Conservation (phyloP, 2,888 invertebrate genomes). For the Callimorpha dominula region DNA sequence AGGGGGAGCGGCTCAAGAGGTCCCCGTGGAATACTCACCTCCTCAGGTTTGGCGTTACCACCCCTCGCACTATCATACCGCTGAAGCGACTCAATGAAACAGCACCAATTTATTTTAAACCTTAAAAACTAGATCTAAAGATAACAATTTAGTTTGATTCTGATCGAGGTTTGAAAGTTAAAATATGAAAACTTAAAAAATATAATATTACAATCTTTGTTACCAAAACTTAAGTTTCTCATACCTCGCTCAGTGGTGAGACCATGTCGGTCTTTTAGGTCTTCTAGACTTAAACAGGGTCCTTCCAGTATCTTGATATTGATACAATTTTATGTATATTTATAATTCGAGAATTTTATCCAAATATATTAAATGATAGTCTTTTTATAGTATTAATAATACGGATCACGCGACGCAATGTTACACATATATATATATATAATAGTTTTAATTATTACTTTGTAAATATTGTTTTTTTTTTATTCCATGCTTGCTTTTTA, state of each 20-base stretch:
- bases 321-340: slow-evolving; percentile 53
- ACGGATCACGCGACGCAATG: slow-evolving; percentile 62
- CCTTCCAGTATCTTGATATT: slow-evolving; percentile 73
- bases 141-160: slow-evolving; percentile 15
- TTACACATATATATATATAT: too few relatives aligned
- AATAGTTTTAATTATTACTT: slow-evolving; percentile 47
- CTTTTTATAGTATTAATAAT: slow-evolving; percentile 63
- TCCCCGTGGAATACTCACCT: slow-evolving; percentile 81
- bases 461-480: slow-evolving; percentile 61
- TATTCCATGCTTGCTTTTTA: slow-evolving; percentile 45
- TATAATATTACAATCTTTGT: slow-evolving; percentile 59
- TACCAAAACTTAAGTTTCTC: slow-evolving; percentile 65
- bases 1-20: slow-evolving; percentile 79
- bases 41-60: slow-evolving; percentile 86
- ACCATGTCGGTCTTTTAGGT: slow-evolving; percentile 60
- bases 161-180: slow-evolving; percentile 22
- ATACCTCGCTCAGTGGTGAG: slow-evolving; percentile 75
- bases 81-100: slow-evolving; percentile 82
- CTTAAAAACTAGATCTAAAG: slow-evolving; percentile 14
- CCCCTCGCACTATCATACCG: slow-evolving; percentile 83
- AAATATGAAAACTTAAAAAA: slow-evolving; percentile 34
- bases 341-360: slow-evolving; percentile 71
- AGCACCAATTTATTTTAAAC: slow-evolving; percentile 25
- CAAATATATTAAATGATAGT: slow-evolving; percentile 77
- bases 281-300: slow-evolving; percentile 77